Base-by-base conservation (phyloP, 2,888 invertebrate species). In the Monopis laevigella region DNA sequence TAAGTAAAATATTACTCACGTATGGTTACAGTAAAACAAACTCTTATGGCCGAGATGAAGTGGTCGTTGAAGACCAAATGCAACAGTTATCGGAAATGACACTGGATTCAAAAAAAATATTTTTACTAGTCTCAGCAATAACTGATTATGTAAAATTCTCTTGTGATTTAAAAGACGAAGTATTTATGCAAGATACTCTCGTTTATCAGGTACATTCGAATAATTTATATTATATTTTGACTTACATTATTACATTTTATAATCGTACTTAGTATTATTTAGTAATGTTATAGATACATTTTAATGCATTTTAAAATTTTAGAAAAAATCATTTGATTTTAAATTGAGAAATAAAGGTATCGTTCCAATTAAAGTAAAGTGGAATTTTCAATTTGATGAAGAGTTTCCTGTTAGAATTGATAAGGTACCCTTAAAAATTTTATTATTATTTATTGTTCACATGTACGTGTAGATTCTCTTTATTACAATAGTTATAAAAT, bases 101-200 rank as follows among this genome's bases (percentile, higher is more conserved):
- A 17, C 45, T 60, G 35, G 59, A 58, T 7, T n/a, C 36, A 4
- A 21, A 19, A 4, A 2, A n/a, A 2, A 72, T 86, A 44, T 56
- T 75, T 10, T 52, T 86, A 2, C 54, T 82, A 3, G 66, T 85
- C 46, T 82, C 77, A 2, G 82, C 75, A 2, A 58, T 62, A 11
- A 82, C 83, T 1, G 83, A 83, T 50, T 85, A 82, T 48, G 69
- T 82, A 0, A 71, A 70, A 50, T 86, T 82, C 48, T 45, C 47
- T 1, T 82, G 81, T 46, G 52, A 61, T 2, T 54, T 81, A n/a
- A 48, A 59, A 2, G 67, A 80, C 34, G 56, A 63, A 43, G 71
- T 80, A 13, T 36, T 52, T 35, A 69, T 87, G 44, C 61, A 60
- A 2, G 84, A 86, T 47, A 86, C 86, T 0, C 82, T 83, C 47